phyloP scores from a whole-genome alignment of 2,797 vertebrate species.

The Lepidocolaptes lacrymiger region DNA sequence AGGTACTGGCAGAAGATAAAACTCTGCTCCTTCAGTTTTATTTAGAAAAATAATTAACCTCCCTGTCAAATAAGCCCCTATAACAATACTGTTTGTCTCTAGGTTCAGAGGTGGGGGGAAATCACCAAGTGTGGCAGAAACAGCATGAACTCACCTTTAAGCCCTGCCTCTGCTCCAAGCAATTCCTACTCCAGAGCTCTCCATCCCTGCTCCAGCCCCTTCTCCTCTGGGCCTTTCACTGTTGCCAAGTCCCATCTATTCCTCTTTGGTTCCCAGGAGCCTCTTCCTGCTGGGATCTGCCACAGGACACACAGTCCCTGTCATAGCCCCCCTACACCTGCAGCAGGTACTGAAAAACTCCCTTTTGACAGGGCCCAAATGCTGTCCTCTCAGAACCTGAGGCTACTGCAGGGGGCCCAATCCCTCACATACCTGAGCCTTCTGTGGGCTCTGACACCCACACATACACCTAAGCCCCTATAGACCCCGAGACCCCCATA shows the following conservation, averaged over 20 bases:
- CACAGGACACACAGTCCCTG: rapidly evolving
- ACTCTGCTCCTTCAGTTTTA: not conserved
- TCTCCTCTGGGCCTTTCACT: not conserved
- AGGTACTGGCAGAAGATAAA: not conserved
- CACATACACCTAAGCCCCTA: too few species aligned
- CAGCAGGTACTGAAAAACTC: not conserved
- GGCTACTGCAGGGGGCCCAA: not conserved
- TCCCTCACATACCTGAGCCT: rapidly evolving
- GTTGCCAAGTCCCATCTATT: not conserved
- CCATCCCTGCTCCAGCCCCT: not conserved
- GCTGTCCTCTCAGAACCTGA: not conserved
- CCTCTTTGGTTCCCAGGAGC: rapidly evolving
- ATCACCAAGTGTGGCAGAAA: not conserved
- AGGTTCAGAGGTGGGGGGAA: not conserved
- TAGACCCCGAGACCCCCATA: not conserved
- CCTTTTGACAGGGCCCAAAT: not conserved
- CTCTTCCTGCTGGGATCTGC: not conserved
- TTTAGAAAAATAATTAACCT: not conserved
- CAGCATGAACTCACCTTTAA: not conserved
- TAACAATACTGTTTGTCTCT: rapidly evolving
- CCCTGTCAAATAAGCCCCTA: not conserved
- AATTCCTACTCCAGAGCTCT: not conserved
- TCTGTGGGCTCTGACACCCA: not conserved
- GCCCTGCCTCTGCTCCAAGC: not conserved
- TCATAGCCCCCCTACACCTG: rapidly evolving